Percentiles rank a stretch among this genome's conserved stretches.
Conservation (phyloP, 2,113 vertebrate genomes). For the Brachionichthys hirsutus region DNA sequence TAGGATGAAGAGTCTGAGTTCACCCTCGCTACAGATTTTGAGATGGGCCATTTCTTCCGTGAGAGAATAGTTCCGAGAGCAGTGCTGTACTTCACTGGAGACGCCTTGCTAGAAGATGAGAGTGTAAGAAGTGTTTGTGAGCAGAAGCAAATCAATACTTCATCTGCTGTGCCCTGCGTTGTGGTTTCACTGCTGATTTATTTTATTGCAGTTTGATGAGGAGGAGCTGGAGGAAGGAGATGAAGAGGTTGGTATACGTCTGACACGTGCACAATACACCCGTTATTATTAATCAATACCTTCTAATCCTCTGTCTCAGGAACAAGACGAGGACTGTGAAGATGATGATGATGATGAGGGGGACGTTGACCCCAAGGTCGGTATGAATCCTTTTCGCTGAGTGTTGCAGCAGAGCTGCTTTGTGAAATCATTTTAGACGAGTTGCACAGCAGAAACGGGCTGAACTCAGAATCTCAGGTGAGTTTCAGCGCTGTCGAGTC, state of each 20-base stretch:
- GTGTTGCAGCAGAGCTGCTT: too few relatives aligned
- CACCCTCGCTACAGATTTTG: slow-evolving; percentile 91
- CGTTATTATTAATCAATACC: too few relatives aligned
- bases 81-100: slow-evolving; percentile 97
- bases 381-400: slow-evolving; percentile 28
- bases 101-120: slow-evolving; percentile 95
- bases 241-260: slow-evolving; percentile 85
- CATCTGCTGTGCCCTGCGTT: background rate
- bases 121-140: slow-evolving; percentile 83
- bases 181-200: slow-evolving; percentile 6
- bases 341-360: slow-evolving; percentile 91
- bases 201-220: slow-evolving; percentile 89
- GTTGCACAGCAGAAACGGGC: too few relatives aligned
- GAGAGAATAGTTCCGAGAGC: slow-evolving; percentile 95
- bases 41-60: slow-evolving; percentile 97
- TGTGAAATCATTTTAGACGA: too few relatives aligned
- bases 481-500: too few relatives aligned
- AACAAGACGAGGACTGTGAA: slow-evolving; percentile 91
- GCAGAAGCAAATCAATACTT: background rate
- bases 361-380: slow-evolving; percentile 86
- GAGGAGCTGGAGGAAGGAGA: slow-evolving; percentile 92
- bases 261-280: background rate
- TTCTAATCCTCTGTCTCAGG: slow-evolving; percentile 71
- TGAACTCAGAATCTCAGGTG: too few relatives aligned
- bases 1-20: slow-evolving; percentile 97